Conservation (phyloP, 1,140 invertebrate species). For the Dreissena rostriformis region DNA sequence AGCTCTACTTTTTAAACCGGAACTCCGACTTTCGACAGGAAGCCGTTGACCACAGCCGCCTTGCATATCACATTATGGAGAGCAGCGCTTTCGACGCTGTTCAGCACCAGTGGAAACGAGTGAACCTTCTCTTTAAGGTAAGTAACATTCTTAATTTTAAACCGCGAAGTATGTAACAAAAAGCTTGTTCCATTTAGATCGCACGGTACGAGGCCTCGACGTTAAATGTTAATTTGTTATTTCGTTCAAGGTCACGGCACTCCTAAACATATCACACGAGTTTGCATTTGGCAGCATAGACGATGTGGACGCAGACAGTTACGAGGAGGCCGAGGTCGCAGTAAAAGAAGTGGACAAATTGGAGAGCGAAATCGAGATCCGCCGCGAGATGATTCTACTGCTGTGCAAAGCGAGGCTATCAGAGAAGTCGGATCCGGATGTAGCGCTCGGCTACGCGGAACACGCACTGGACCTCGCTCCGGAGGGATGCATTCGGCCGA, state of each 20-base stretch:
- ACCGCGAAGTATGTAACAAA: too few relatives aligned
- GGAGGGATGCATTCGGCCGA: too few relatives aligned
- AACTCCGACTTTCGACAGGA: not conserved
- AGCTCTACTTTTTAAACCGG: not conserved
- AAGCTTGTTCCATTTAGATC: too few relatives aligned
- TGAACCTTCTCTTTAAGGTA: too few relatives aligned
- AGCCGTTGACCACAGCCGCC: not conserved
- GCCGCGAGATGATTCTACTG: not conserved
- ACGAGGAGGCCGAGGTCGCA: not conserved
- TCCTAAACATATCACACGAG: not conserved
- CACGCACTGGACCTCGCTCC: too few relatives aligned
- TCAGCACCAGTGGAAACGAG: not conserved
- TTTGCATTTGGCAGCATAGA: not conserved
- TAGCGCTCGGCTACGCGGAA: too few relatives aligned
- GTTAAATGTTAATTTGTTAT: not conserved
- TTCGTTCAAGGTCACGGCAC: not conserved
- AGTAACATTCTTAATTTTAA: too few relatives aligned
- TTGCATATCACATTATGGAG: not conserved
- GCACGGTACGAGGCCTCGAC: not conserved
- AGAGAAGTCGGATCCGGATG: too few relatives aligned
- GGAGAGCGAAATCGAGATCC: not conserved
- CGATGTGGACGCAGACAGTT: not conserved
- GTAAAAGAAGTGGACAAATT: slow-evolving; percentile 1
- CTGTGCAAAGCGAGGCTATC: not conserved
- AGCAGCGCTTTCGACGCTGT: not conserved